phyloP scores from a whole-genome alignment of 2,113 vertebrate species.

The Lipophrys pholis region DNA sequence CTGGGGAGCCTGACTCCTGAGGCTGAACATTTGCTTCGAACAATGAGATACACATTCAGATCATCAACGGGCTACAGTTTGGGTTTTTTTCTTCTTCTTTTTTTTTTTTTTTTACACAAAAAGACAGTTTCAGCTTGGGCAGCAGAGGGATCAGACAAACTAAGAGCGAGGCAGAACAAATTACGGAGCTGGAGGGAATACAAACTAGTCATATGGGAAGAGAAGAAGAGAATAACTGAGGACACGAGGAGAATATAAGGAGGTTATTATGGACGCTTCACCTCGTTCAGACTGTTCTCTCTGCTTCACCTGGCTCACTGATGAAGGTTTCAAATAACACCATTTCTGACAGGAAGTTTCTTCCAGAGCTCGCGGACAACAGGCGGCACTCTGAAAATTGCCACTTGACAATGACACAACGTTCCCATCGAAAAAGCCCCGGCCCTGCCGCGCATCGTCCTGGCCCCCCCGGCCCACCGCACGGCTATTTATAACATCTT shows the following conservation, averaged over 20 bases:
- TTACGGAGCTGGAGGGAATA: slow-evolving; percentile 27
- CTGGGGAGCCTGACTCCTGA: too few species aligned
- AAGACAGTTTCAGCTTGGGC: too few species aligned
- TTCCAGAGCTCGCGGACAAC: slow-evolving; percentile 12
- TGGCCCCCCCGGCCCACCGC: background rate
- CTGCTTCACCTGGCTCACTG: slow-evolving; percentile 23
- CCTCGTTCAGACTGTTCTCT: slow-evolving; percentile 4
- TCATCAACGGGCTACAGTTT: too few species aligned
- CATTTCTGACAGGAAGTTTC: slow-evolving; percentile 40
- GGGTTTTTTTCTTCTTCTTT: too few species aligned
- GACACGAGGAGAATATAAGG: slow-evolving; percentile 18
- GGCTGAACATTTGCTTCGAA: too few species aligned
- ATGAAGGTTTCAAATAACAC: slow-evolving; percentile 42
- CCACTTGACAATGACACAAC: slow-evolving; percentile 47
- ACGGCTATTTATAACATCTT: slow-evolving; percentile 78
- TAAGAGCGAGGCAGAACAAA: slow-evolving; percentile 30
- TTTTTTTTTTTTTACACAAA: too few species aligned
- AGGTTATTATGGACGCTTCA: slow-evolving; percentile 30
- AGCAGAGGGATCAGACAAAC: background rate
- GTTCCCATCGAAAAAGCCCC: slow-evolving; percentile 34
- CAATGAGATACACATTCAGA: too few species aligned
- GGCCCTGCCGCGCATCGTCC: background rate
- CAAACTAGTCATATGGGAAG: slow-evolving; percentile 40
- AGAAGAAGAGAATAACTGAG: slow-evolving; percentile 29
- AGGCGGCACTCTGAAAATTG: slow-evolving; percentile 38